These are phyloP conservation scores for Microctenopoma steveboyesi DNA, from an alignment of 2,797 vertebrate genomes.

Conservation along the genomic window DNA sequence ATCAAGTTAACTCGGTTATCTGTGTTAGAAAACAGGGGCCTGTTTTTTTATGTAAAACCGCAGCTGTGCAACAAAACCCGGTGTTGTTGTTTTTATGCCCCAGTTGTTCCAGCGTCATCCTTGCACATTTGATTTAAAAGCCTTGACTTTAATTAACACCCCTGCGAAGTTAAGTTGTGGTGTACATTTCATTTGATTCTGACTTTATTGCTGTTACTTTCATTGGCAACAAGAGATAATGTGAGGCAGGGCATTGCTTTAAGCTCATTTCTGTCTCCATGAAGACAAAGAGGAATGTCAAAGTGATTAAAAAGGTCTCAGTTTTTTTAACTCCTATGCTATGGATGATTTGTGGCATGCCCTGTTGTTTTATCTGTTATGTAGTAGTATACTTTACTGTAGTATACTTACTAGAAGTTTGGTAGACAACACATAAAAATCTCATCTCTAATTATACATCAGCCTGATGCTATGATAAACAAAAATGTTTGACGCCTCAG, in stretches of 20 bases:
- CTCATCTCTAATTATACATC: not conserved
- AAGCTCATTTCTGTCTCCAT: not conserved
- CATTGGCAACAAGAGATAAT: not conserved
- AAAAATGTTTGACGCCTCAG: not conserved
- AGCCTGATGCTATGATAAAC: not conserved
- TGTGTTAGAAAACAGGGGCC: not conserved
- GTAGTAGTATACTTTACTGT: no score
- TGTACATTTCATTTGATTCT: slow-evolving; percentile 15
- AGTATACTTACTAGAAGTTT: not conserved
- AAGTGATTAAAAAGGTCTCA: not conserved
- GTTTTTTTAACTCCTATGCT: not conserved
- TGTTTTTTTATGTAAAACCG: slow-evolving; percentile 9
- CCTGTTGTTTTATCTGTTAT: not conserved
- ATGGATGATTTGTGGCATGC: not conserved
- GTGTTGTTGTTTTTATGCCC: slow-evolving; percentile 2
- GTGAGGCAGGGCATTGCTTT: not conserved
- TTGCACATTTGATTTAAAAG: slow-evolving; percentile 11
- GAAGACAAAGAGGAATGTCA: not conserved
- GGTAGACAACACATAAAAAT: not conserved
- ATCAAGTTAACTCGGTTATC: slow-evolving; percentile 14
- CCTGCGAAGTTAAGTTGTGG: not conserved
- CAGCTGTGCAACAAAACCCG: slow-evolving; percentile 8
- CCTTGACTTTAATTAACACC: not conserved
- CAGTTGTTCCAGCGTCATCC: slow-evolving; percentile 9
- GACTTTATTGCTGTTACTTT: not conserved